Base-by-base conservation (phyloP, 2,797 vertebrate species). In the Anisognathus igniventris region DNA sequence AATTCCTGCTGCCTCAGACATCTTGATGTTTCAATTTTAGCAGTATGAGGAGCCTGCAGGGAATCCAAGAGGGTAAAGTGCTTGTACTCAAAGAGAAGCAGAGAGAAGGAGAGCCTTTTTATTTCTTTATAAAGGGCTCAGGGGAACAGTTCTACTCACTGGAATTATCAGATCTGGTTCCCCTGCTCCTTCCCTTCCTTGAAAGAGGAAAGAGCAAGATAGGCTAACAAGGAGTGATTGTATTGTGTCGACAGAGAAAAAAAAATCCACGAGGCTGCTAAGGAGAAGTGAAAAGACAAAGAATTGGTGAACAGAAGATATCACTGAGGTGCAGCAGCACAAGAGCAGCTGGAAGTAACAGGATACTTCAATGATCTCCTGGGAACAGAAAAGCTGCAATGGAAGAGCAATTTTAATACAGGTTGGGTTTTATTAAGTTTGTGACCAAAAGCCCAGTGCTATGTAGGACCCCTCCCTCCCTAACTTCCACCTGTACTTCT, bases 1-100 rank as follows among this genome's bases (percentile, higher is more conserved):
- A 95, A 95, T 95, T 93, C 95, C 95, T 94, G 86, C 96, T 94
- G 96, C 92, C 96, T 96, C 91, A 97, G 96, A 96, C 95, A 96
- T 97, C 96, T 96, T 96, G 95, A 97, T 97, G 96, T 97, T 97
- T 97, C 97, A 97, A 97, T 97, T 97, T 97, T 91, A 96, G 95
- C 95, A 96, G 95, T 88, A 62, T 87, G 96, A 94, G 90, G 86
- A 96, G 95, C 97, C 97, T 96, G 96, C 91, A 94, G 96, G 97
- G 96, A 97, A 96, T 96, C 86, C 73, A 73, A 96, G 94, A 96
- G 95, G 96, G 96, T 95, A 95, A 95, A 97, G 95, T 93, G 94
- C 95, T 97, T 89, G 92, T 96, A 92, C 94, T 96, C 93, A 96
- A 97, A 95, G 89, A 93, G 96, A 92, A 92, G 94, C 96, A 79